Evolutionary conservation across 2,797 vertebrate species (phyloP).

Genomic region (Sebastes diploproa): DNA sequence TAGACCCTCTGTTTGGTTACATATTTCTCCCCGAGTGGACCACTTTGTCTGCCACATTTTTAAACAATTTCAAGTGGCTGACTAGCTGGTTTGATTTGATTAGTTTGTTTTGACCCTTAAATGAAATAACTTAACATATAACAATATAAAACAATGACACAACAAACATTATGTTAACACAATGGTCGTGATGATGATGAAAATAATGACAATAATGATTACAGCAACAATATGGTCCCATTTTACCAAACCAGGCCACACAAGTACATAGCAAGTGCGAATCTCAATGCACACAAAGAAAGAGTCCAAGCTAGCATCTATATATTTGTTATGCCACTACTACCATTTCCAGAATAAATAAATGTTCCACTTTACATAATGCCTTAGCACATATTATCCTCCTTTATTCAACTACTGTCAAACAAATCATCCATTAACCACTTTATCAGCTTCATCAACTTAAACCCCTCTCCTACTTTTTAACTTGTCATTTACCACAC

Average conservation of each 20-base stretch:
- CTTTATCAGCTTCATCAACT: neutral
- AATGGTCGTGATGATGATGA: neutral
- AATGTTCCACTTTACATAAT: neutral
- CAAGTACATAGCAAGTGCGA: neutral
- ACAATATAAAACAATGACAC: neutral
- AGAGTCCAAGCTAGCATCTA: neutral
- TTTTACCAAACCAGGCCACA: neutral
- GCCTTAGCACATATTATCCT: neutral
- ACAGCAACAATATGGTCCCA: neutral
- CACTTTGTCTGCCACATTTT: conserved; percentile 48
- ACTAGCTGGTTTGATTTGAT: neutral
- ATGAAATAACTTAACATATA: neutral
- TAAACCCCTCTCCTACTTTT: neutral
- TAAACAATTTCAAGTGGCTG: conserved; percentile 35
- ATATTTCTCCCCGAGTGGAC: conserved; percentile 53
- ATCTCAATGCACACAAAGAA: neutral
- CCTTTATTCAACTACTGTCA: neutral
- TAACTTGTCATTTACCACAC: neutral
- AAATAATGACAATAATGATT: neutral
- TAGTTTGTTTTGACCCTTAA: neutral
- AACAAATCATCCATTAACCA: neutral
- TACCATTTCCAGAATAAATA: neutral
- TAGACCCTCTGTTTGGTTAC: conserved; percentile 55
- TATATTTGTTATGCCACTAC: neutral
- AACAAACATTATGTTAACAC: neutral